Conservation (phyloP, 1,140 invertebrate species). For the Camponotus vicinus region DNA sequence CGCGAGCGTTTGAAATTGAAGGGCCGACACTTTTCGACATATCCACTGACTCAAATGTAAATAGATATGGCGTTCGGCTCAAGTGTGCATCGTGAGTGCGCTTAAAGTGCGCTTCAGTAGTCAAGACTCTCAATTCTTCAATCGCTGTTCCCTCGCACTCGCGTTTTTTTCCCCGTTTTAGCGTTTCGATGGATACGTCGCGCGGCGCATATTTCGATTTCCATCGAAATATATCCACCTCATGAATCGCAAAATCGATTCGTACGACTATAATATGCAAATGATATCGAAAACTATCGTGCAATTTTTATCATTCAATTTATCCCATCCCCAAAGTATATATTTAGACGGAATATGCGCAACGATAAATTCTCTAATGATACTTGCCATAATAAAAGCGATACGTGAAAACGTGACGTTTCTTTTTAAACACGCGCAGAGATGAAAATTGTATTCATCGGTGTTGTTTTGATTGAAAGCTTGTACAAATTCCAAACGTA, state of each 20-base stretch:
- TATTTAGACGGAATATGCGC: not conserved
- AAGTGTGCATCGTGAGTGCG: constrained; percentile 37
- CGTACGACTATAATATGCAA: not conserved
- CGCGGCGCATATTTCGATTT: not conserved
- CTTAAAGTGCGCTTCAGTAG: constrained; percentile 37
- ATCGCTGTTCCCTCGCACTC: constrained; percentile 1
- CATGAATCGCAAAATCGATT: not conserved
- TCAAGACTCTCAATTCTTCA: constrained; percentile 45
- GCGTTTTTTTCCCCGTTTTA: not conserved
- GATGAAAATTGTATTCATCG: constrained; percentile 29
- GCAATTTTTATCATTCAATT: not conserved
- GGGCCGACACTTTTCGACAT: constrained; percentile 49
- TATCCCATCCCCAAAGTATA: not conserved
- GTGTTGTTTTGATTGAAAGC: constrained; percentile 42
- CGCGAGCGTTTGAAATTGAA: constrained; percentile 28
- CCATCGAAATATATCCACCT: not conserved
- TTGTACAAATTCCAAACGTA: constrained; percentile 25
- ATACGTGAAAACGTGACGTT: not conserved
- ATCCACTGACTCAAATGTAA: constrained; percentile 58
- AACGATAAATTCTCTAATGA: not conserved
- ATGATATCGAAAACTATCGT: not conserved
- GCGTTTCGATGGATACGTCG: constrained; percentile 12
- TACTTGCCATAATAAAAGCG: not conserved
- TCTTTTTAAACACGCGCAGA: not conserved
- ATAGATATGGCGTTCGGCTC: constrained; percentile 47